Base-by-base conservation (phyloP, 2,888 invertebrate species). In the Archips xylosteana region DNA sequence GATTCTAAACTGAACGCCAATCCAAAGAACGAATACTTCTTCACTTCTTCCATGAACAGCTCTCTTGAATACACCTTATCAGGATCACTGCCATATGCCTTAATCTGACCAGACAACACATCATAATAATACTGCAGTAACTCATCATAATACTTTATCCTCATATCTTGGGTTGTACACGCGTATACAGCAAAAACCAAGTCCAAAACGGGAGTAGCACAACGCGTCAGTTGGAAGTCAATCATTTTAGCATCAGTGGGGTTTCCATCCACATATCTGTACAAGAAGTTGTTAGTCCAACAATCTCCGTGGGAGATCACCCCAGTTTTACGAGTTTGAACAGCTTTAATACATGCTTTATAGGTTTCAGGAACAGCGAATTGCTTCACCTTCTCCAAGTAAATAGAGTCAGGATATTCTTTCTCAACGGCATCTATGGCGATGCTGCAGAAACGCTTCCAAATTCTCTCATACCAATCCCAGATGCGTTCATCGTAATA, bases 231-330 rank as follows among this genome's bases (percentile, higher is more conserved):
- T 84, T 97, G 97, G 79, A 96, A 97, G 81, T 97, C 97, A 49
- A 97, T 96, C 75, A 97, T 92, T 78, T 95, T 95, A 0, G 95
- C 94, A 74, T 93, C 92, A 5, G 87, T 76, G 0, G 93, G 91
- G 1, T 49, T 60, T 0, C 78, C 78, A 10, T 83, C 74, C 0
- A 80, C 77, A 68, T 93, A 89, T 78, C 95, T 94, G 9, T 95
- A 95, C 0, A 97, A 84, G 78, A 97, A 97, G 83, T 97, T 97
- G n/a, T 96, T 96, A 0, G 96, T 95, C 97, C 97, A 97, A 54
- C 95, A 95, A 83, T 97, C 97, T 0, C 97, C 97, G 74, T 97
- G 97, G 0, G 95, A 95, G 42, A 97, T 95, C 0, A 96, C 96
- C 0, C 95, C 93, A n/a, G 94, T 88, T 34, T 89, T 88, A 23